phyloP scores from a whole-genome alignment of 1,140 invertebrate species.

The Whitmania pigra region DNA sequence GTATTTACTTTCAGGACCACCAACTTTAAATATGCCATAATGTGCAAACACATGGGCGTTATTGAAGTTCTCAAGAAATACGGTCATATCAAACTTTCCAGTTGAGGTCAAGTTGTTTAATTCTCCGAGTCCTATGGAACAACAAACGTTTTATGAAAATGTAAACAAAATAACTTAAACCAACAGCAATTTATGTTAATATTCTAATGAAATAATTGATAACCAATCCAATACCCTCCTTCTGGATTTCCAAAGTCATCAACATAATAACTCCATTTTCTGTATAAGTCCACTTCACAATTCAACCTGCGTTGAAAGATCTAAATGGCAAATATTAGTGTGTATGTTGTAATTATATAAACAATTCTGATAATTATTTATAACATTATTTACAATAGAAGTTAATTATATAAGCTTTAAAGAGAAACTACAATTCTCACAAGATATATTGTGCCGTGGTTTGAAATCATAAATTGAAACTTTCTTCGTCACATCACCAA shows the following conservation, averaged over 20 bases:
- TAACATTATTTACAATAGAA: no score
- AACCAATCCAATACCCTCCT: constrained; percentile 50
- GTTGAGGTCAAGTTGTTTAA: not conserved
- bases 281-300: constrained; percentile 52
- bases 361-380: no score
- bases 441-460: no score
- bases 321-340: constrained; percentile 23
- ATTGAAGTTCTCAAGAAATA: not conserved
- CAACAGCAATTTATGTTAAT: not conserved
- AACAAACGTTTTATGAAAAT: not conserved
- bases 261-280: constrained; percentile 54
- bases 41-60: not conserved
- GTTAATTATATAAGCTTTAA: no score
- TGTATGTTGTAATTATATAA: no score
- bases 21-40: not conserved
- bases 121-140: not conserved
- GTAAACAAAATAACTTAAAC: no score
- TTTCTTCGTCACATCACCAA: no score
- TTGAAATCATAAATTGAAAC: no score
- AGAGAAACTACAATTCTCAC: no score
- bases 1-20: not conserved
- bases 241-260: constrained; percentile 52
- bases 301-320: constrained; percentile 51
- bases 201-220: not conserved
- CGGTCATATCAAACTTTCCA: not conserved